These are phyloP conservation scores for Leuciscus idus DNA, from an alignment of 2,113 vertebrate genomes.

Conservation along the genomic window DNA sequence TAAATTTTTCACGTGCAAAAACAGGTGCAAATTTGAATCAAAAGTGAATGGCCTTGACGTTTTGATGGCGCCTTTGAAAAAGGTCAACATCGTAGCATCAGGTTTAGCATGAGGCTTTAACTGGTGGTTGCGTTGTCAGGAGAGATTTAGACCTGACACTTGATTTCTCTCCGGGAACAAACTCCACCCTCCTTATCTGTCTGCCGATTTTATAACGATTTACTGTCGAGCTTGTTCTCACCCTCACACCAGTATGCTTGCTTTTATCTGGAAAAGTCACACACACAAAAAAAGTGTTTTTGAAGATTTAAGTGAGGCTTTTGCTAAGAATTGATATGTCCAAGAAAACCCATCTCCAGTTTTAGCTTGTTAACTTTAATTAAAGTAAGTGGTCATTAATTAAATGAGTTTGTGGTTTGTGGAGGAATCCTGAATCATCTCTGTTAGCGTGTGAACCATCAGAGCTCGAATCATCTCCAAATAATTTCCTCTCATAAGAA, in stretches of 20 bases:
- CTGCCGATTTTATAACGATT: conserved; percentile 60
- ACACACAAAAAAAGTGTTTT: background rate
- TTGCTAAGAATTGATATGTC: background rate
- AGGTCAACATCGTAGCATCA: conserved; percentile 65
- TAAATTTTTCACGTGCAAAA: conserved; percentile 19
- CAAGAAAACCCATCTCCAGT: background rate
- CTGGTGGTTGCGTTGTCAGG: conserved; percentile 67
- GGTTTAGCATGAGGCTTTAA: conserved; percentile 73
- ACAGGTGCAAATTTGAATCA: conserved; percentile 46
- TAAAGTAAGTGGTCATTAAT: background rate
- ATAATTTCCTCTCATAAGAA: background rate
- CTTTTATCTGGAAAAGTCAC: conserved; percentile 21
- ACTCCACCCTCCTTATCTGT: conserved; percentile 73
- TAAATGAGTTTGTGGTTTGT: conserved; percentile 7
- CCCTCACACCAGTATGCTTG: conserved; percentile 39
- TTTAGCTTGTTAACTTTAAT: conserved; percentile 18
- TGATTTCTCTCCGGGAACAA: conserved; percentile 72
- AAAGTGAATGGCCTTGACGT: conserved; percentile 59
- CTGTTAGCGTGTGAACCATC: conserved; percentile 8
- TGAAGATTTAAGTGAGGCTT: background rate
- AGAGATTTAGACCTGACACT: conserved; percentile 76
- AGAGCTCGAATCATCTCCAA: background rate
- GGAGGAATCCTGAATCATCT: background rate
- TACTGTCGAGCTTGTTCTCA: conserved; percentile 51
- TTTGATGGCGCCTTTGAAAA: conserved; percentile 60